Base-by-base conservation (phyloP, 2,888 invertebrate species). In the Schrankia costaestrigalis region DNA sequence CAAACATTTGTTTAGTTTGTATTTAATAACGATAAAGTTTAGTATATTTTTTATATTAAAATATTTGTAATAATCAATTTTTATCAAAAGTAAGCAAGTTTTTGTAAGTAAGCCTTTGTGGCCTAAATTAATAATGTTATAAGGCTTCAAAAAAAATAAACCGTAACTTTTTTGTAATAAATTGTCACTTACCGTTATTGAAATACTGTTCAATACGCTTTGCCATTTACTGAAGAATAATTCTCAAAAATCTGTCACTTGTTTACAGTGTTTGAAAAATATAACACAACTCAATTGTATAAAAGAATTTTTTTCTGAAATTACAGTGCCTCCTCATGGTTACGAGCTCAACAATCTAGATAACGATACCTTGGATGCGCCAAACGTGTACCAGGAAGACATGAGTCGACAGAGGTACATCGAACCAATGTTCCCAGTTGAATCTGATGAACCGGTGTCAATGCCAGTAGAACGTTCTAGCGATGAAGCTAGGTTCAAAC, bases 281-380 rank as follows among this genome's bases (percentile, higher is more conserved):
- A 8, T 0, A 2, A 21, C 4, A 11, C 10, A 31, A 18, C 3
- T 21, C 3, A n/a, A 14, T 14, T 18, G 9, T 13, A 9, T 5
- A 26, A 13, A 6, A 25, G 15, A 18, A 2, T 23, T 3, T 28
- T 11, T 31, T 38, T 40, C 29, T 40, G 29, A 41, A 28, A 41
- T 83, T 79, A 58, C 90, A 77, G 86, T 91, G 34, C 91, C 91
- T 22, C 90, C 91, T 13, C 91, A 91, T 52, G 91, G 90, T 5
- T 91, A 91, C 72, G 91, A 92, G 67, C 67, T 92, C 41, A 92
- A 91, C 63, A 92, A 91, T 66, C 70, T 92, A 48, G 91, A 91
- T 74, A 90, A 91, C 52, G 91, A 91, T 41, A 89, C 91, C 3
- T 60, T 92, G 49, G 91, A 92, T 56, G 91, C 91, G 1, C 91